Base-by-base conservation (phyloP, 2,797 vertebrate species). In the Poecilia gillii region DNA sequence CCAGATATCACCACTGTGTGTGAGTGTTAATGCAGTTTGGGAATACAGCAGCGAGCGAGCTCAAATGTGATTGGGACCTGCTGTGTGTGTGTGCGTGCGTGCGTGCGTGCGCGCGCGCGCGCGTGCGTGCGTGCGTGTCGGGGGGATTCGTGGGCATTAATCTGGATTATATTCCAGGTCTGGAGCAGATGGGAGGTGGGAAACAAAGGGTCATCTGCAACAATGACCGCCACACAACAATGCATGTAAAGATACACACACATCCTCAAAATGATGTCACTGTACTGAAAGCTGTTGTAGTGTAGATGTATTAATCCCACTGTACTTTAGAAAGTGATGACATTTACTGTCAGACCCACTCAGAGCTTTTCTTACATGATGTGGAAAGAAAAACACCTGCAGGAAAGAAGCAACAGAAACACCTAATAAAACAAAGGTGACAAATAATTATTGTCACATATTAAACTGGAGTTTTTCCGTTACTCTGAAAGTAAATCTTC, bases 101-200 rank as follows among this genome's bases (percentile, higher is more conserved):
- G 80, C 80, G 62, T 78, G 41, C 53, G 2, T 79, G 73, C 73
- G 81, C 81, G 79, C 76, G 73, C 79, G 18, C 74, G 75, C 39
- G 46, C 25, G 31, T 86, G 87, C 81, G 80, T 82, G 62, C 78
- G 41, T 59, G 2, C 79, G 73, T 77, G 79, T 80, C 28, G 39
- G 75, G 70, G 84, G 84, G 77, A 68, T 82, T 87, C 75, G 31
- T 82, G 81, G 84, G 85, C 72, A 84, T 84, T 95, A 95, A 95
- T 95, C 94, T 94, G 94, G 94, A 95, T 95, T 96, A 95, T 90
- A 84, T 84, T 88, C 88, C 89, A 89, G 79, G 89, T 91, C 89
- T 86, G 78, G 68, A 94, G 90, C 93, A 94, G 94, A 94, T 93
- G 93, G 88, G 85, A 53, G 80, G 78, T 87, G 84, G 84, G 87